Evolutionary conservation across 2,113 vertebrate species (phyloP).

Genomic region (Silurus glanis): DNA sequence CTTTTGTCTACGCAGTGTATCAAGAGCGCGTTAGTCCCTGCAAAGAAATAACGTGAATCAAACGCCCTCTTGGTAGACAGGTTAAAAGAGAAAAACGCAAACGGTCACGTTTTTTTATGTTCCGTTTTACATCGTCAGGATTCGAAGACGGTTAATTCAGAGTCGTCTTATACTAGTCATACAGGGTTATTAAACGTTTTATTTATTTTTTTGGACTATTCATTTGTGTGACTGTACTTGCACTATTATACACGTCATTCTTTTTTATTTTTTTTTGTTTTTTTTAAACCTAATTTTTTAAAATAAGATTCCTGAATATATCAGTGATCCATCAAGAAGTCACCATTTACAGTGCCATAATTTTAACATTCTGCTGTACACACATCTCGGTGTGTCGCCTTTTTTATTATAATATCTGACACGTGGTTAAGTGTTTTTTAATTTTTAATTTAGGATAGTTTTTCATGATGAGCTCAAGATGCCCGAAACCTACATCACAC

Average conservation of each 20-base stretch:
- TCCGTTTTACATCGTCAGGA: not conserved
- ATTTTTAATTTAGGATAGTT: not conserved
- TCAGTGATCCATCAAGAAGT: not conserved
- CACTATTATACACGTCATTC: not conserved
- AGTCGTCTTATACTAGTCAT: not conserved
- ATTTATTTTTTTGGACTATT: not conserved
- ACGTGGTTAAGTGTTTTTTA: not conserved
- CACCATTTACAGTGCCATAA: not conserved
- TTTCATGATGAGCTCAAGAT: not conserved
- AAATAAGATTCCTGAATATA: not conserved
- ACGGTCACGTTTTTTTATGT: not conserved
- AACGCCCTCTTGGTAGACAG: not conserved
- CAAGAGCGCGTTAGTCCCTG: not conserved
- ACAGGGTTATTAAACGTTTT: too few species aligned
- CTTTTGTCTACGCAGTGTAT: too few species aligned
- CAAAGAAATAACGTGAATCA: not conserved
- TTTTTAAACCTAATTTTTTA: not conserved
- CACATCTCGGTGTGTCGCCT: not conserved
- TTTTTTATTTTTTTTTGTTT: not conserved
- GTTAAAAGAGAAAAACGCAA: not conserved
- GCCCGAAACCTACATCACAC: not conserved
- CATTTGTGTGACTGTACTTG: not conserved
- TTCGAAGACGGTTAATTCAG: not conserved
- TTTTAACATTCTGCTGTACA: not conserved
- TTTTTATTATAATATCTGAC: not conserved